Evolutionary conservation across 2,888 invertebrate species (phyloP).

Genomic region (Andrena trimmerana): DNA sequence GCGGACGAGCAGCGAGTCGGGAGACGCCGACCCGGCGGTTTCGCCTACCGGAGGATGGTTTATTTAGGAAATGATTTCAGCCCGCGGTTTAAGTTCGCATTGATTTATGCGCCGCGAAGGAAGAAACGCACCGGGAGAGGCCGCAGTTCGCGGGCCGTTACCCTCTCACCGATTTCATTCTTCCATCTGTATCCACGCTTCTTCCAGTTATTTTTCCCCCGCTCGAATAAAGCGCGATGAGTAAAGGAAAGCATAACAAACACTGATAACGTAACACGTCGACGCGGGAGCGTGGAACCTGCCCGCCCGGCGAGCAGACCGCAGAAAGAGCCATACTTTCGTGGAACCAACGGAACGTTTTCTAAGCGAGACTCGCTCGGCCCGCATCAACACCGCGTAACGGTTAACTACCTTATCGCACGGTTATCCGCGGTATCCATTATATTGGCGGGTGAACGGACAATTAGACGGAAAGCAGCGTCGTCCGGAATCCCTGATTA

Average conservation of each 20-base stretch:
- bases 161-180: constrained; percentile 37
- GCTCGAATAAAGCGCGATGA: constrained; percentile 34
- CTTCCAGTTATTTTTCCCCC: background rate
- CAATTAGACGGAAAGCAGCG: constrained; percentile 58
- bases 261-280: constrained; percentile 26
- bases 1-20: constrained; percentile 24
- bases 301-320: too few species aligned
- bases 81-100: constrained; percentile 40
- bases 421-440: constrained; percentile 14
- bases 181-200: background rate
- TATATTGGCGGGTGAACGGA: constrained; percentile 20
- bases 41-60: constrained; percentile 49
- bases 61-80: constrained; percentile 63
- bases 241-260: constrained; percentile 21
- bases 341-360: background rate
- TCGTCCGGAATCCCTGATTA: constrained; percentile 50
- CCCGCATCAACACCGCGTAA: background rate
- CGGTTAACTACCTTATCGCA: background rate
- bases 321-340: too few species aligned
- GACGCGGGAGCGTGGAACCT: background rate
- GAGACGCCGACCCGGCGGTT: constrained; percentile 33
- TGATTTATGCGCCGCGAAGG: constrained; percentile 52
- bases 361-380: too few species aligned
- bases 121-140: constrained; percentile 29
- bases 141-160: constrained; percentile 43